Conservation (phyloP, 2,888 invertebrate species). For the Lithosia quadra region DNA sequence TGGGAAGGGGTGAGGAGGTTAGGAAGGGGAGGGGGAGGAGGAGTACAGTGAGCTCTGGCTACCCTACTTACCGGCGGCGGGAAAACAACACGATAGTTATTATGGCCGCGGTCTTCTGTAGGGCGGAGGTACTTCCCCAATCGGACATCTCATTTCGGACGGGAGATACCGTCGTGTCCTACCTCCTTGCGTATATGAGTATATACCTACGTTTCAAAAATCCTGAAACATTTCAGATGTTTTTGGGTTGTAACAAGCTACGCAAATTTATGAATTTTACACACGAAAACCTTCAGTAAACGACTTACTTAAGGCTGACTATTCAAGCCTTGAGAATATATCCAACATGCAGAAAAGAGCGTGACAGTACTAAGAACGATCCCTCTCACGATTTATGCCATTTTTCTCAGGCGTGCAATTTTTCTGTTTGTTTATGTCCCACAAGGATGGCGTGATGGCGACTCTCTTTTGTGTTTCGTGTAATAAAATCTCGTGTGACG, state of each 20-base stretch:
- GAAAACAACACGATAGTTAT: too few species aligned
- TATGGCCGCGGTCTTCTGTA: too few species aligned
- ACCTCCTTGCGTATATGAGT: too few species aligned
- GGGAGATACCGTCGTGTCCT: too few species aligned
- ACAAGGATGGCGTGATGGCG: slow-evolving; percentile 65
- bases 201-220: too few species aligned
- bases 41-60: too few species aligned
- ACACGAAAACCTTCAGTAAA: not conserved
- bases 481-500: slow-evolving; percentile 81
- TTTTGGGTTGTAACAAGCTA: not conserved
- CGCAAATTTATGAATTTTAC: not conserved
- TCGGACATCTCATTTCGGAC: too few species aligned
- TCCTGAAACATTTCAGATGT: not conserved
- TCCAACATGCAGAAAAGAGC: not conserved
- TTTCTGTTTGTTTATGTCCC: slow-evolving; percentile 66
- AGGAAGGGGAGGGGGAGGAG: too few species aligned
- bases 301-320: not conserved
- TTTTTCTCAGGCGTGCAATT: slow-evolving; percentile 56
- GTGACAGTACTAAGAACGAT: slow-evolving; percentile 22
- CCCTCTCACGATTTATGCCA: slow-evolving; percentile 33
- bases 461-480: slow-evolving; percentile 69
- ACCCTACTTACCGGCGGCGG: too few species aligned
- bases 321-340: slow-evolving; percentile 6
- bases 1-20: too few species aligned
- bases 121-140: too few species aligned